phyloP scores from a whole-genome alignment of 2,113 vertebrate genomes.

The Synchiropus splendidus region DNA sequence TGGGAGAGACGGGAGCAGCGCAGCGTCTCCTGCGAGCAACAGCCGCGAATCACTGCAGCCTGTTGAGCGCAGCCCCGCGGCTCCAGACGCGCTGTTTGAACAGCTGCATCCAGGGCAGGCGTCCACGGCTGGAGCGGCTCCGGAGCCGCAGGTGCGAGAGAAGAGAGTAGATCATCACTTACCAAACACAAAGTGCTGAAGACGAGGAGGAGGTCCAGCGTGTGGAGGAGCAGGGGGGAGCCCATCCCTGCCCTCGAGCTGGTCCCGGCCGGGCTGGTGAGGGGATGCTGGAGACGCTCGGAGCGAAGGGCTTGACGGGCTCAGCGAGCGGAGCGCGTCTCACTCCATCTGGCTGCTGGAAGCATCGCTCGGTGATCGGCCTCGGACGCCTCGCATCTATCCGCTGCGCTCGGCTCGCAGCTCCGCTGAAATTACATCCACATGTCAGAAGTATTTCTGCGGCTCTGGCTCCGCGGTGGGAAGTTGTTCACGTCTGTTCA shows the following conservation, averaged over 20 bases:
- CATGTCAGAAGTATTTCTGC: slow-evolving; percentile 80
- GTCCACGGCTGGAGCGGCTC: too few species aligned
- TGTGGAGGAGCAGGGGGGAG: slow-evolving; percentile 72
- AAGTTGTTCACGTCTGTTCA: too few species aligned
- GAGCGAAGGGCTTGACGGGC: slow-evolving; percentile 38
- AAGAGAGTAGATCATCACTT: slow-evolving; percentile 53
- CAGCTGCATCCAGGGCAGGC: too few species aligned
- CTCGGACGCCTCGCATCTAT: too few species aligned
- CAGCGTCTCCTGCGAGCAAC: too few species aligned
- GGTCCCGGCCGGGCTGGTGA: too few species aligned
- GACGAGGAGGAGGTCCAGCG: slow-evolving; percentile 77
- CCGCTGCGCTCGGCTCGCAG: slow-evolving; percentile 47
- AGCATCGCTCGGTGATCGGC: slow-evolving; percentile 60
- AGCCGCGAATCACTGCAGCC: too few species aligned
- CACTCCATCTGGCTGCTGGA: slow-evolving; percentile 58
- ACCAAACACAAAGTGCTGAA: slow-evolving; percentile 77
- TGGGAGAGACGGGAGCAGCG: too few species aligned
- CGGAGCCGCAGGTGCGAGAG: too few species aligned
- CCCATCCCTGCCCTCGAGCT: slow-evolving; percentile 74
- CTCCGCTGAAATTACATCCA: slow-evolving; percentile 84
- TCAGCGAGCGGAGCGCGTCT: slow-evolving; percentile 38
- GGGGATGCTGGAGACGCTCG: slow-evolving; percentile 14
- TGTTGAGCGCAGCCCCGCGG: too few species aligned
- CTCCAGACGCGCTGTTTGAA: too few species aligned
- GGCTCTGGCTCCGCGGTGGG: slow-evolving; percentile 73